Conservation (phyloP, 2,797 vertebrate species). For the Lemur catta region DNA sequence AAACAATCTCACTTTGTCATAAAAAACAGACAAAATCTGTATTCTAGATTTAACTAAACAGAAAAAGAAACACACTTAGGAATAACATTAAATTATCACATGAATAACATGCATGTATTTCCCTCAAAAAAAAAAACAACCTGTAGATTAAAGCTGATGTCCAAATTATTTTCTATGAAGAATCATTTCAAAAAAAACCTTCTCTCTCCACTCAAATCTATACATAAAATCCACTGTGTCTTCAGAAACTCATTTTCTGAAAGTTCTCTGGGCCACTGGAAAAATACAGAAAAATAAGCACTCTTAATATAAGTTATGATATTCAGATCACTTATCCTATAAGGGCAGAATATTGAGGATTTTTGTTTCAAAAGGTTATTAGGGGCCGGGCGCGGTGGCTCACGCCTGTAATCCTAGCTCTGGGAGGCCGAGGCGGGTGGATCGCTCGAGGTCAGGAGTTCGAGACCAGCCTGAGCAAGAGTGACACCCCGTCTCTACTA, state of each 20-base stretch:
- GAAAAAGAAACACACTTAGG: background rate
- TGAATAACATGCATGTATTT: background rate
- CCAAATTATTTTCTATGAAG: background rate
- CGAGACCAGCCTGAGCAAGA: too few relatives aligned
- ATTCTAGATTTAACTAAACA: background rate
- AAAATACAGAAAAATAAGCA: background rate
- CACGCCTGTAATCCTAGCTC: too few relatives aligned
- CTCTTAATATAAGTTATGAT: background rate
- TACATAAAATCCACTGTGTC: background rate
- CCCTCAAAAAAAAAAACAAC: background rate
- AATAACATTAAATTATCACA: constrained; percentile 15
- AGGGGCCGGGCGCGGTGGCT: too few relatives aligned
- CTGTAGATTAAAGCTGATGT: background rate
- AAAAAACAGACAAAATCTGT: background rate
- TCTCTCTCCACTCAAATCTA: background rate
- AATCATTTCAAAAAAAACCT: background rate
- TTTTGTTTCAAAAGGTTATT: background rate
- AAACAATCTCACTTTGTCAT: background rate
- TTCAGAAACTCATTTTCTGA: background rate
- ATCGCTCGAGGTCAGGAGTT: too few relatives aligned
- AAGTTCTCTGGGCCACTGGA: background rate
- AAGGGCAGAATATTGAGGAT: background rate
- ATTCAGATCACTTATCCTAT: background rate
- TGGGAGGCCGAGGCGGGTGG: too few relatives aligned
- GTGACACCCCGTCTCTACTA: too few relatives aligned